Evolutionary conservation across 2,797 vertebrate genomes (phyloP).

Genomic region (Euphonia xanthogaster): DNA sequence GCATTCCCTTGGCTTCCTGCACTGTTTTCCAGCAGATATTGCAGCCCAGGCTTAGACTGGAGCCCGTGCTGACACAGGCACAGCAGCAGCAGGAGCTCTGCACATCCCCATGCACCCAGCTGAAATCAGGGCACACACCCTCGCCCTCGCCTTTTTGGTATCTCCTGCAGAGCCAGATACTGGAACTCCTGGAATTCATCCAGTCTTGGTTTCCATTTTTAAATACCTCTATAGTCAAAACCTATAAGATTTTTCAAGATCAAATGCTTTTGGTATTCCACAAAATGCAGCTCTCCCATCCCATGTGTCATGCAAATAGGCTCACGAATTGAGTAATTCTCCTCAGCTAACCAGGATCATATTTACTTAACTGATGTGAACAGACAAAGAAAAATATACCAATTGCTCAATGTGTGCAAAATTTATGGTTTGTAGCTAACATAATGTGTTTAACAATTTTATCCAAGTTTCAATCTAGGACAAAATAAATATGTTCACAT

Average conservation of each 20-base stretch:
- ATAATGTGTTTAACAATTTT: constrained; percentile 63
- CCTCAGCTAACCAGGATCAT: constrained; percentile 26
- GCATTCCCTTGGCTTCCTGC: neutral
- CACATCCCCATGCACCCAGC: neutral
- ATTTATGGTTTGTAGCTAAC: constrained; percentile 50
- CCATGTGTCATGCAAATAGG: constrained; percentile 17
- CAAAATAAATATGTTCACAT: constrained; percentile 74
- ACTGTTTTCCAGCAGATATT: neutral
- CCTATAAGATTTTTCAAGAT: neutral
- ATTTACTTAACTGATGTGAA: constrained; percentile 60
- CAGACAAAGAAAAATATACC: constrained; percentile 60
- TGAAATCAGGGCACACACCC: neutral
- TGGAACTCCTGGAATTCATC: neutral
- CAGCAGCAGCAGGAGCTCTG: neutral
- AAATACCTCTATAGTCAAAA: neutral
- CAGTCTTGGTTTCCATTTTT: neutral
- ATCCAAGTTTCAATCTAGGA: constrained; percentile 62
- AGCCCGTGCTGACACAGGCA: neutral
- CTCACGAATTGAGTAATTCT: constrained; percentile 6
- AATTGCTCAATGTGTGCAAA: constrained; percentile 42
- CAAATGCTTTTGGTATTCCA: neutral
- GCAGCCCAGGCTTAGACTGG: neutral
- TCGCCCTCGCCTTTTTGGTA: neutral
- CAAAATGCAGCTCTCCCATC: neutral
- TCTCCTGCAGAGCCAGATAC: neutral